These are phyloP conservation scores for Ciconia maguari DNA, from an alignment of 2,113 vertebrate species.

Conservation along the genomic window DNA sequence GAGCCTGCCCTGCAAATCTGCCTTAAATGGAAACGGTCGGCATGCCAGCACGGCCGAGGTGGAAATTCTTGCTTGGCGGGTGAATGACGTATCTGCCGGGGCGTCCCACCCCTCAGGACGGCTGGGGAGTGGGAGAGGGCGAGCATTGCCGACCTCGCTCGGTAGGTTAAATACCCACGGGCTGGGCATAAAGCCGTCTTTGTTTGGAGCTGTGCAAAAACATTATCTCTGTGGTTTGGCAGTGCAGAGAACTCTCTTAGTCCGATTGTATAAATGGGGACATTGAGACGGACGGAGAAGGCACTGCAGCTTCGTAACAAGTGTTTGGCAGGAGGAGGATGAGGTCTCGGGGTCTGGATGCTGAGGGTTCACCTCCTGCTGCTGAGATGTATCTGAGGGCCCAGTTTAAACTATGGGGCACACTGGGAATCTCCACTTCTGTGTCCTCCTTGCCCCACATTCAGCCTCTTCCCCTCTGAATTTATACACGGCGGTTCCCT, in stretches of 20 bases:
- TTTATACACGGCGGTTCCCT: not conserved
- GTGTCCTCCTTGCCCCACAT: accelerated
- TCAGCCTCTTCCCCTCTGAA: not conserved
- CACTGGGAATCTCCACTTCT: not conserved
- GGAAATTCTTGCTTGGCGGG: not conserved
- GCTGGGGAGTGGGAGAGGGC: not conserved
- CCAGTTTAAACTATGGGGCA: not conserved
- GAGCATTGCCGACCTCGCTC: accelerated
- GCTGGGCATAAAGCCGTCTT: not conserved
- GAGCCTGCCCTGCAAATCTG: not conserved
- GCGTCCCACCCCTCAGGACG: not conserved
- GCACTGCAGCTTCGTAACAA: accelerated
- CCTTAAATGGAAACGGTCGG: not conserved
- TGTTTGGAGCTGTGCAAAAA: not conserved
- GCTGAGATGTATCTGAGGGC: not conserved
- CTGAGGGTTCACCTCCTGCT: not conserved
- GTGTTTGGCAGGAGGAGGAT: not conserved
- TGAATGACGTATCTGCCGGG: not conserved
- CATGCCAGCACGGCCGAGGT: accelerated
- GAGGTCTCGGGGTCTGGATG: accelerated
- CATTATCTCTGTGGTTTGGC: not conserved
- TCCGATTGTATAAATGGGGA: accelerated
- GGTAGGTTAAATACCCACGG: accelerated
- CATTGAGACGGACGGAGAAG: accelerated
- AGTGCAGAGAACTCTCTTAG: accelerated